A percentile compares a stretch with the other conserved stretches of the same genome.
Evolutionary conservation across 92 coral and sea anemone species (phyloP).

Genomic region (Parazoanthus darwini): DNA sequence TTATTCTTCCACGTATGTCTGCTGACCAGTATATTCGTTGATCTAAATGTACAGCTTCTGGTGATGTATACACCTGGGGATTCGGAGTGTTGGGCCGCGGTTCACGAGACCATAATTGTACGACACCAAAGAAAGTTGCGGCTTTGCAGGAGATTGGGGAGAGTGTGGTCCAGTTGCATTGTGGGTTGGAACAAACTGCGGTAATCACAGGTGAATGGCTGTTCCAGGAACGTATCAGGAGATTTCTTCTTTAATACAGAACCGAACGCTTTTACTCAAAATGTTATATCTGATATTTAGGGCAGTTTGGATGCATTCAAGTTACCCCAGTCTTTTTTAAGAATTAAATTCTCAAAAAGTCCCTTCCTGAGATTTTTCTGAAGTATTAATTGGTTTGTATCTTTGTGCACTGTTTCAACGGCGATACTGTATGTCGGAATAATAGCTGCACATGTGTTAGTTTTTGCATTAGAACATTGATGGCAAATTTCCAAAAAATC

Average conservation of each 20-base stretch:
- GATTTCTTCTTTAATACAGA: not conserved
- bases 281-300: not conserved
- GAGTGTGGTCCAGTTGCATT: conserved; percentile 44
- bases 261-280: not conserved
- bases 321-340: not conserved
- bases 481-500: too few species aligned
- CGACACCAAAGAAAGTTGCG: conserved; percentile 59
- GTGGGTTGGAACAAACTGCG: conserved; percentile 73
- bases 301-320: not conserved
- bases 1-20: not conserved
- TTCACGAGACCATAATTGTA: conserved; percentile 46
- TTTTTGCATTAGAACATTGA: too few species aligned
- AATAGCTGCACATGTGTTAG: too few species aligned
- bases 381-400: too few species aligned
- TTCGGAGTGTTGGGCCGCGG: conserved; percentile 92
- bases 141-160: conserved; percentile 49
- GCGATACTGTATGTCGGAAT: too few species aligned
- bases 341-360: too few species aligned
- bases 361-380: too few species aligned
- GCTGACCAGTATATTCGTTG: not conserved
- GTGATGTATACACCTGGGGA: conserved; percentile 88
- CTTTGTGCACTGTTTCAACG: too few species aligned
- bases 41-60: conserved; percentile 48
- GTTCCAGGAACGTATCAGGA: not conserved
- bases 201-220: conserved; percentile 67